These are phyloP conservation scores for Oligia latruncula DNA, from an alignment of 2,888 invertebrate genomes.

Conservation along the genomic window DNA sequence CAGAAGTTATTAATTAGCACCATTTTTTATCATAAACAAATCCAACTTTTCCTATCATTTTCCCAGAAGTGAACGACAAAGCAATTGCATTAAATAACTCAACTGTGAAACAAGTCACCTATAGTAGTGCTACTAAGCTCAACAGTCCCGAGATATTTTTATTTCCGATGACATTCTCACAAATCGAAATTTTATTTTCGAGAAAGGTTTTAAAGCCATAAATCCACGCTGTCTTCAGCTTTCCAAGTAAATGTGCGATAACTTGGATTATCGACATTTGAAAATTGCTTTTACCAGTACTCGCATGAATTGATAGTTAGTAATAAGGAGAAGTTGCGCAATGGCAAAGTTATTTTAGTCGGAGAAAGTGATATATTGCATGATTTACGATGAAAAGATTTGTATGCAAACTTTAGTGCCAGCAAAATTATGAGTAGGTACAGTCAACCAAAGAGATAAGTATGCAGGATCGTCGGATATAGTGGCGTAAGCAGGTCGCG, in stretches of 20 bases:
- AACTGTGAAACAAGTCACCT: background rate
- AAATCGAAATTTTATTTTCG: slow-evolving; percentile 55
- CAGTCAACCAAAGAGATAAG: no score
- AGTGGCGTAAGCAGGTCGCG: no score
- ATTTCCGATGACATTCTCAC: slow-evolving; percentile 45
- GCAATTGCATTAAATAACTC: slow-evolving; percentile 12
- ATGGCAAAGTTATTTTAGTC: slow-evolving; percentile 20
- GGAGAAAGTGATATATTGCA: slow-evolving; percentile 13
- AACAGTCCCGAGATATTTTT: slow-evolving; percentile 30
- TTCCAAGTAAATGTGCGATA: slow-evolving; percentile 53
- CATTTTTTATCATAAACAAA: background rate
- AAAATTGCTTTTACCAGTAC: slow-evolving; percentile 49
- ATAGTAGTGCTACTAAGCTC: slow-evolving; percentile 17
- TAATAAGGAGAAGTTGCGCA: slow-evolving; percentile 21
- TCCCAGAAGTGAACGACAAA: background rate
- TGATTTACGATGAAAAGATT: background rate
- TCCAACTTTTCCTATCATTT: background rate
- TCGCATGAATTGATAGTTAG: slow-evolving; percentile 53
- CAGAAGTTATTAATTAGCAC: no score
- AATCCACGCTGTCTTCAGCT: slow-evolving; percentile 53
- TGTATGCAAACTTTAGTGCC: background rate
- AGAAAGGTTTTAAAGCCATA: slow-evolving; percentile 49
- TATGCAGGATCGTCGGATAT: no score
- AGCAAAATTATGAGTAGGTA: background rate
- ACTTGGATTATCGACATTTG: slow-evolving; percentile 56